Percentiles rank a stretch among this genome's conserved stretches.
These are phyloP conservation scores for Mohoua ochrocephala DNA, from an alignment of 2,113 vertebrate species.

Conservation along the genomic window DNA sequence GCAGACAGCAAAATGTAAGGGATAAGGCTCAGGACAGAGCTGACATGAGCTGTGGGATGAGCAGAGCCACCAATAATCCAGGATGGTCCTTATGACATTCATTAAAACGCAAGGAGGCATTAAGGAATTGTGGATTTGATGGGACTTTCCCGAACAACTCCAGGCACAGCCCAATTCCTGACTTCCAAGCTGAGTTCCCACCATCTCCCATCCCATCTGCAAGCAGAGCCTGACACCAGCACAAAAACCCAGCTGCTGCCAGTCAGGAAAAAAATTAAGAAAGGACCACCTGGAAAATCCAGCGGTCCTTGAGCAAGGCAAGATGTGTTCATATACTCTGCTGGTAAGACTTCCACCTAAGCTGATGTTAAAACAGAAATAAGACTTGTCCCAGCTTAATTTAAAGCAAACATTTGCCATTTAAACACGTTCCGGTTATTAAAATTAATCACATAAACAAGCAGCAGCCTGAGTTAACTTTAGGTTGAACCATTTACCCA, in stretches of 20 bases:
- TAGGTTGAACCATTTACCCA: neutral
- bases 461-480: neutral
- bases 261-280: neutral
- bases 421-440: neutral
- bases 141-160: neutral
- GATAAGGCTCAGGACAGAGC: neutral
- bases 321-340: neutral
- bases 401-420: neutral
- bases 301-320: neutral
- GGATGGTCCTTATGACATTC: neutral
- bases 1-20: neutral
- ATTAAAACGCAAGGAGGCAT: neutral
- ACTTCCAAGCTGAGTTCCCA: neutral
- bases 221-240: neutral
- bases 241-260: neutral
- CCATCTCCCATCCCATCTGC: neutral
- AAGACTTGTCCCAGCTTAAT: neutral
- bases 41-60: neutral
- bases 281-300: neutral
- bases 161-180: neutral
- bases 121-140: rapidly evolving
- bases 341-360: neutral
- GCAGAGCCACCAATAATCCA: neutral
- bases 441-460: neutral
- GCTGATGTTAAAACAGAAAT: neutral